Conservation (phyloP, 1,140 invertebrate species). For the Acromyrmex heyeri region DNA sequence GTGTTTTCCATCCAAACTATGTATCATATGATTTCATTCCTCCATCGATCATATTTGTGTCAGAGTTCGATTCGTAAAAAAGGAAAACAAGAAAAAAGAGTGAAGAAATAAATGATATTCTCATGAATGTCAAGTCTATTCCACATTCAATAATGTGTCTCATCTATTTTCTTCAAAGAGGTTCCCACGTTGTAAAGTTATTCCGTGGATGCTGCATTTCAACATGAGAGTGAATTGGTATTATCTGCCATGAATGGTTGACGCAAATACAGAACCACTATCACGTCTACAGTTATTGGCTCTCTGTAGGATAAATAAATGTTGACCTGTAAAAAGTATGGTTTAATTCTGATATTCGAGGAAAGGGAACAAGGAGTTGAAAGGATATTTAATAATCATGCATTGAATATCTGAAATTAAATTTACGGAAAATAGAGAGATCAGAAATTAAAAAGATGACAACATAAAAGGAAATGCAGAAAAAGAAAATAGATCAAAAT, state of each 20-base stretch:
- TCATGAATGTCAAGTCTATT: slow-evolving; percentile 57
- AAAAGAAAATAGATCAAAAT: slow-evolving; percentile 34
- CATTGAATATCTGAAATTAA: slow-evolving; percentile 42
- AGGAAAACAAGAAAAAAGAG: slow-evolving; percentile 11
- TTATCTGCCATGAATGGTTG: slow-evolving; percentile 39
- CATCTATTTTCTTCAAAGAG: slow-evolving; percentile 58
- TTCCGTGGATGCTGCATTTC: slow-evolving; percentile 50
- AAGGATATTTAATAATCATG: slow-evolving; percentile 50
- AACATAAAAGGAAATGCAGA: background rate
- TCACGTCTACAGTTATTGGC: slow-evolving; percentile 66
- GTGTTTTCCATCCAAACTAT: background rate
- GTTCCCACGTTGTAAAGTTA: slow-evolving; percentile 58
- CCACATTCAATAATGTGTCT: slow-evolving; percentile 42
- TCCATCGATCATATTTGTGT: background rate
- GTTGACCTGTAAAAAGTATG: slow-evolving; percentile 85
- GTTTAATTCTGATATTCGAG: slow-evolving; percentile 83
- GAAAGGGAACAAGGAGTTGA: slow-evolving; percentile 61
- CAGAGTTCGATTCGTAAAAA: slow-evolving; percentile 27
- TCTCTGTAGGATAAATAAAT: slow-evolving; percentile 75
- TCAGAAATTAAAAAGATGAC: slow-evolving; percentile 2
- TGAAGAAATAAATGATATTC: slow-evolving; percentile 35
- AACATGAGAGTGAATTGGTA: slow-evolving; percentile 47
- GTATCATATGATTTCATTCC: background rate
- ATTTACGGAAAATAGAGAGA: slow-evolving; percentile 25
- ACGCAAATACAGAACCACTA: slow-evolving; percentile 55